Conservation (phyloP, 2,888 invertebrate genomes). For the Apotomis betuletana region DNA sequence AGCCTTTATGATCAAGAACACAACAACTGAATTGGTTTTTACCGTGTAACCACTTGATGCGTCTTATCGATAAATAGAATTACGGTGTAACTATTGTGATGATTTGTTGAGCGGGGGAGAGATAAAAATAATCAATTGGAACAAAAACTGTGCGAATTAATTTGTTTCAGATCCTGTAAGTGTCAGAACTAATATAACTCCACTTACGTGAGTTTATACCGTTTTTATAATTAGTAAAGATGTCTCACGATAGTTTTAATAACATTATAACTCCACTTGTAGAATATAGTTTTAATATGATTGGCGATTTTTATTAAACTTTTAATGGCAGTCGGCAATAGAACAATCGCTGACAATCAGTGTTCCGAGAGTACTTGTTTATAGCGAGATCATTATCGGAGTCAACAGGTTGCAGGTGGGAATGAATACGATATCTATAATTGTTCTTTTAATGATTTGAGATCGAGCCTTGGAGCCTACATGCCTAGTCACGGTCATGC, state of each 20-base stretch:
- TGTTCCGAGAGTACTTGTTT: conserved; percentile 75
- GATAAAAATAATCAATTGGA: not conserved
- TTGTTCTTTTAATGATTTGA: conserved; percentile 83
- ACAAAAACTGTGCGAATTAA: conserved; percentile 7
- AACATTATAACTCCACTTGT: conserved; percentile 3
- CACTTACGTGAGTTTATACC: too few species aligned
- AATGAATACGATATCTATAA: conserved; percentile 79
- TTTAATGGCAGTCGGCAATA: conserved; percentile 43
- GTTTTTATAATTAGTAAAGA: too few species aligned
- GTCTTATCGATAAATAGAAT: conserved; percentile 13
- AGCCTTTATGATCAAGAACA: conserved; percentile 72
- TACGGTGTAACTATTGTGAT: conserved; percentile 10
- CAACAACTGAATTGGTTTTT: conserved; percentile 73
- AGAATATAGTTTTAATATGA: conserved; percentile 5
- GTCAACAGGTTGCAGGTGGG: conserved; percentile 80
- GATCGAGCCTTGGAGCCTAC: conserved; percentile 71
- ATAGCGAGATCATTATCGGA: conserved; percentile 77
- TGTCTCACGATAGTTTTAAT: too few species aligned
- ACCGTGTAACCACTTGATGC: conserved; percentile 62
- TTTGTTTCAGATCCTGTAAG: not conserved
- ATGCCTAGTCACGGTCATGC: conserved; percentile 83
- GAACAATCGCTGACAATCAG: conserved; percentile 56
- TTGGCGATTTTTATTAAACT: conserved; percentile 22
- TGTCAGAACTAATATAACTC: not conserved
- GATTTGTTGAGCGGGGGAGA: not conserved